Evolutionary conservation across 2,113 vertebrate genomes (phyloP).

Genomic region (Syrmaticus mikado): DNA sequence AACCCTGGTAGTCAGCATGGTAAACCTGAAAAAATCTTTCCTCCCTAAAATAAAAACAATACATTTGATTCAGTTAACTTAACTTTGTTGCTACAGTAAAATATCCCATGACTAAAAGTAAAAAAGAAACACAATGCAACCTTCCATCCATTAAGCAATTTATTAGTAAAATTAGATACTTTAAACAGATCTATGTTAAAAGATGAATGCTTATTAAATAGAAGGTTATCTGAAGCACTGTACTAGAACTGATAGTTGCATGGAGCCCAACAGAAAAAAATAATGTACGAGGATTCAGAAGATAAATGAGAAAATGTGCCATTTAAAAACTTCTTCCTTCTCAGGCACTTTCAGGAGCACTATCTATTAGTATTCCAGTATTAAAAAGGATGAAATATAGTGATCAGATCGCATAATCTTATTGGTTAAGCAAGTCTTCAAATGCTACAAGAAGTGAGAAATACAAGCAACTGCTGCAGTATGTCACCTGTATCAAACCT

Average conservation of each 20-base stretch:
- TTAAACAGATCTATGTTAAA: neutral
- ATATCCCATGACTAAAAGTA: neutral
- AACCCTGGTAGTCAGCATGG: neutral
- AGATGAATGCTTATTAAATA: neutral
- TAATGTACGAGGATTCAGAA: neutral
- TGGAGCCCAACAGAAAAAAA: neutral
- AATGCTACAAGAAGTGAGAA: neutral
- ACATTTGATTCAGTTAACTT: constrained; percentile 9
- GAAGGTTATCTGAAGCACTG: neutral
- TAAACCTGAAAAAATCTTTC: neutral
- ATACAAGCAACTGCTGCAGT: neutral
- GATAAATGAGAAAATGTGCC: neutral
- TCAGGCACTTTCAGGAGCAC: neutral
- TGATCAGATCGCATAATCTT: neutral
- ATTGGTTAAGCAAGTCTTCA: neutral
- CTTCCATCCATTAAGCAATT: constrained; percentile 8
- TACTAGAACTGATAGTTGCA: neutral
- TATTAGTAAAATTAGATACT: constrained; percentile 35
- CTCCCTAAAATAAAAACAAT: neutral
- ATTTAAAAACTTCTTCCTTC: neutral
- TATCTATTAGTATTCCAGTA: neutral
- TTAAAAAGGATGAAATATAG: neutral
- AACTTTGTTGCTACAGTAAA: neutral
- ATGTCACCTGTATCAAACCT: neutral
- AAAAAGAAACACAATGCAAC: neutral